Evolutionary conservation across 2,888 invertebrate species (phyloP).

Genomic region (Lithodes maja): DNA sequence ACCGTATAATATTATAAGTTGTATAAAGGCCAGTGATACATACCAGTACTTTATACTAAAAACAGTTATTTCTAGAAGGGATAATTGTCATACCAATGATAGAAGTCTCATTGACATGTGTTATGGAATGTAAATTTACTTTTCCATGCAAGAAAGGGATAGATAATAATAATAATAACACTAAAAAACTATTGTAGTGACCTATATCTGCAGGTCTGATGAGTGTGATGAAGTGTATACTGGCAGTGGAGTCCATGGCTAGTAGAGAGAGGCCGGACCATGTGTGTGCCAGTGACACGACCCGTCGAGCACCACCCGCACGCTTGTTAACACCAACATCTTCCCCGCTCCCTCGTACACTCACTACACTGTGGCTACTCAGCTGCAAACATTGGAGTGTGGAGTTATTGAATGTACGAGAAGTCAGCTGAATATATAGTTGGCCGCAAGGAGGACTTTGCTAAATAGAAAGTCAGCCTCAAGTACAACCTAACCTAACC

Average conservation of each 20-base stretch:
- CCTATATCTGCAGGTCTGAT: constrained; percentile 64
- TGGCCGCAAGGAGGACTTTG: too few species aligned
- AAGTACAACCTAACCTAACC: too few species aligned
- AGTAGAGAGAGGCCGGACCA: constrained; percentile 67
- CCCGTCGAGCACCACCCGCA: constrained; percentile 29
- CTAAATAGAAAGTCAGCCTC: too few species aligned
- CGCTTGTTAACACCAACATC: constrained; percentile 54
- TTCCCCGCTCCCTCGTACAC: constrained; percentile 41
- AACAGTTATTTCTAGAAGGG: not conserved
- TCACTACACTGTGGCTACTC: constrained; percentile 58
- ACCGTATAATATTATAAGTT: too few species aligned
- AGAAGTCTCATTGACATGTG: not conserved
- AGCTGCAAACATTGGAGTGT: constrained; percentile 43
- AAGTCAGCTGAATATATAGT: too few species aligned
- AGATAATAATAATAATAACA: not conserved
- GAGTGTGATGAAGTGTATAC: constrained; percentile 63
- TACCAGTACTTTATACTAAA: not conserved
- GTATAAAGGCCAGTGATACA: too few species aligned
- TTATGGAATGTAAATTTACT: too few species aligned
- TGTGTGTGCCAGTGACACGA: constrained; percentile 61
- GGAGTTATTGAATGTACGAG: too few species aligned
- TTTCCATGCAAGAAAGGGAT: too few species aligned
- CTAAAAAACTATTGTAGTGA: constrained; percentile 17
- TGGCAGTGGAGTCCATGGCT: constrained; percentile 58
- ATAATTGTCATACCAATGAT: not conserved